Evolutionary conservation across 1,140 invertebrate genomes (phyloP).

Genomic region (Bombus sibiricus): DNA sequence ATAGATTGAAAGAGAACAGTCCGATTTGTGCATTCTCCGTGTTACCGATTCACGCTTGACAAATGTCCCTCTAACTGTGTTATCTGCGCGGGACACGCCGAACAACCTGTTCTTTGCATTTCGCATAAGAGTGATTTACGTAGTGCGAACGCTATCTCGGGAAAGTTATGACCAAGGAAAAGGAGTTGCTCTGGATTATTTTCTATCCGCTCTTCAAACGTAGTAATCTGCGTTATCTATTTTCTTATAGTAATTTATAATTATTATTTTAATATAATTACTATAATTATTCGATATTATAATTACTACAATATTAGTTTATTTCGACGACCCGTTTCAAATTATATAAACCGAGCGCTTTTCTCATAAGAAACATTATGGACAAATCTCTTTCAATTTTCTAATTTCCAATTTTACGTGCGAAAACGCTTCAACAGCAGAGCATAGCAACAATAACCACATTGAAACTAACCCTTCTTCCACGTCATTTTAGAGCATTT

Average conservation of each 20-base stretch:
- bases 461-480: background rate
- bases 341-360: too few relatives aligned
- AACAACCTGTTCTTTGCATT: constrained; percentile 13
- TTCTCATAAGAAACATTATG: too few relatives aligned
- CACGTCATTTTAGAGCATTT: background rate
- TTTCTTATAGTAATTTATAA: background rate
- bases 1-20: constrained; percentile 16
- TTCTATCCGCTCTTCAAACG: background rate
- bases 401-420: background rate
- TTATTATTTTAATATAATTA: too few relatives aligned
- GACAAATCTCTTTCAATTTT: background rate
- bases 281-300: too few relatives aligned
- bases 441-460: background rate
- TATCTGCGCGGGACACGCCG: background rate
- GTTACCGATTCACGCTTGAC: constrained; percentile 1
- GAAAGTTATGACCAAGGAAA: background rate
- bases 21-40: constrained; percentile 8
- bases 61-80: background rate
- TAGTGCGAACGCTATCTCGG: too few relatives aligned
- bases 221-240: background rate
- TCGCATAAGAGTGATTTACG: constrained; percentile 9
- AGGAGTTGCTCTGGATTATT: background rate
- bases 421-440: background rate
- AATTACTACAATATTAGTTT: too few relatives aligned
- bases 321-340: too few relatives aligned